Evolutionary conservation across 2,888 invertebrate species (phyloP).

Genomic region (Loripinus fragilis): DNA sequence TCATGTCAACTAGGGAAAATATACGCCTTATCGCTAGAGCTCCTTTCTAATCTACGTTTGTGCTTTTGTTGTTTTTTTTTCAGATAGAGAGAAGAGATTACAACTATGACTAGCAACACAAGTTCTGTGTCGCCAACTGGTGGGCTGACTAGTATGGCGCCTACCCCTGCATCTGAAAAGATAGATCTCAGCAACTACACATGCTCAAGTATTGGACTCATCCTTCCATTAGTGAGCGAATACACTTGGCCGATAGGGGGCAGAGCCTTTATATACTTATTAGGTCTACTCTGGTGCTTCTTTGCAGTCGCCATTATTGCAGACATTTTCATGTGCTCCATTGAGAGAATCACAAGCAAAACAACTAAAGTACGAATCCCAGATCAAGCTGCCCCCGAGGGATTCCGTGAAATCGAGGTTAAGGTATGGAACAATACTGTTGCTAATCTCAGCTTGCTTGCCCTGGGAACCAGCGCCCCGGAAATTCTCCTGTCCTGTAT

Average conservation of each 20-base stretch:
- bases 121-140: no score
- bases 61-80: no score
- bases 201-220: constrained; percentile 76
- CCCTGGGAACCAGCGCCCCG: constrained; percentile 86
- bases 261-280: constrained; percentile 84
- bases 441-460: constrained; percentile 86
- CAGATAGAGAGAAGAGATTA: not conserved
- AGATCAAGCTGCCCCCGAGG: constrained; percentile 70
- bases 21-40: no score
- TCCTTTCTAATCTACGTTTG: no score
- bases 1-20: no score
- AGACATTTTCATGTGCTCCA: constrained; percentile 86
- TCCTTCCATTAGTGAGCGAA: constrained; percentile 84
- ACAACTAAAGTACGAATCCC: constrained; percentile 83
- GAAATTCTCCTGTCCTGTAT: constrained; percentile 86
- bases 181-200: constrained; percentile 82
- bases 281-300: constrained; percentile 85
- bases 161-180: not conserved
- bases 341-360: constrained; percentile 86
- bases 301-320: constrained; percentile 86
- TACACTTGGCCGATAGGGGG: constrained; percentile 83
- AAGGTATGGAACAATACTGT: constrained; percentile 86
- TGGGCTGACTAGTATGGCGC: not conserved
- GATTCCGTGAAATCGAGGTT: constrained; percentile 84
- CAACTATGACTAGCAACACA: not conserved